Evolutionary conservation across 1,140 invertebrate species (phyloP), one percentile per base, ranked within the genome.

Genomic region (Zophobas morio): DNA sequence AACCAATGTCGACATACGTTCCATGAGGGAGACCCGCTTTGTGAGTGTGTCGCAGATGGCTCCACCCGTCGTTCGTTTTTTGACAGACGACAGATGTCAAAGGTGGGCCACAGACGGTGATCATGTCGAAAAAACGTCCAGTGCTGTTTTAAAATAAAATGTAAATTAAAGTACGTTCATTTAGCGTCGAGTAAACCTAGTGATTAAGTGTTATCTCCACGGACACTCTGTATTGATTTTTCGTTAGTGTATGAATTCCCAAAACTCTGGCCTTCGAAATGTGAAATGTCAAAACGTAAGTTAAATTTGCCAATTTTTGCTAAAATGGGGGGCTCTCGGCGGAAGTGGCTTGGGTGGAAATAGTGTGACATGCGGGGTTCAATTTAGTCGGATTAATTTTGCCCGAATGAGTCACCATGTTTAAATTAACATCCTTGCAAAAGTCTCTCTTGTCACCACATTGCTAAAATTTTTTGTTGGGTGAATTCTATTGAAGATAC

Each of bases 261-360:
- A 73, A 6, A 54, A 46, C 37, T 46, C 35, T 73, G 71, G 47
- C 40, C 53, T 37, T 49, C 78, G 73, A 80, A 79, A 63, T 80
- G 78, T 80, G 79, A 80, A 75, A 80, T 80, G 79, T 78, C 76
- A 74, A 80, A 76, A 78, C 66, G 79, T 80, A 78, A 80, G 79
- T 80, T 72, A 5, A 42, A 74, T 70, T 73, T 73, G 39, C 6
- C n/a, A 73, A 37, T 63, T 79, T 40, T 72, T 4, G 42, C 3
- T 36, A 37, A 46, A 46, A 46, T 4, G 3, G 3, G 3, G 8
- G 3, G 3, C 39, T 36, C 20, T 60, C 57, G 60, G 6, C 32
- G 8, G 1, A 2, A 63, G 34, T 46, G n/a, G n/a, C 8, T 32
- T 2, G 39, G 73, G 32, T 56, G 47, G 46, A 57, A 34, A 60